Evolutionary conservation across 2,113 vertebrate genomes (phyloP).

Genomic region (Chelonoidis abingdonii): DNA sequence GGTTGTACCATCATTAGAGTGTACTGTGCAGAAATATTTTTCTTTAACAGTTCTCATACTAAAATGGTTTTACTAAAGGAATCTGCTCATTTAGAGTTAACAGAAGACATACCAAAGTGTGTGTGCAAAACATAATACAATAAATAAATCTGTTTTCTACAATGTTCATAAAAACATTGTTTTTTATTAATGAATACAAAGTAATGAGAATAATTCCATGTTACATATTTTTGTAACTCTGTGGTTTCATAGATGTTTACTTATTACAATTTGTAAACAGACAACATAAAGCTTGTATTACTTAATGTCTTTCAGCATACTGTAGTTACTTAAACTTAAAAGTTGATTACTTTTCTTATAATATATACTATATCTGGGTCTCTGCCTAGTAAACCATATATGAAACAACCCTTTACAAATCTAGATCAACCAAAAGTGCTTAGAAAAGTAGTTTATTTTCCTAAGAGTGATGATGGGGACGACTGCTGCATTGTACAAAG

Average conservation of each 20-base stretch:
- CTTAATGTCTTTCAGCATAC: neutral
- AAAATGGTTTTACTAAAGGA: rapidly evolving
- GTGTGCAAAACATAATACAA: neutral
- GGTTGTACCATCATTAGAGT: neutral
- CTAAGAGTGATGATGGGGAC: neutral
- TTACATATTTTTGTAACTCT: neutral
- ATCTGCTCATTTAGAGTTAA: neutral
- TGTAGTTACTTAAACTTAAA: neutral
- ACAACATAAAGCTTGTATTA: neutral
- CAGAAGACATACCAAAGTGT: neutral
- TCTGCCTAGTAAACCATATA: neutral
- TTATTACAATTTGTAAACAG: neutral
- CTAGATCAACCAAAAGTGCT: neutral
- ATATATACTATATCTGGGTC: neutral
- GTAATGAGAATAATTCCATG: neutral
- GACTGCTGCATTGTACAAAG: neutral
- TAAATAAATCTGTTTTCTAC: neutral
- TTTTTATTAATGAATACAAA: neutral
- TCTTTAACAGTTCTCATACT: neutral
- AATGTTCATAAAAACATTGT: neutral
- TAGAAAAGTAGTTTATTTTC: neutral
- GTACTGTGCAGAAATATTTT: neutral
- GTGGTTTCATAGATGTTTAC: neutral
- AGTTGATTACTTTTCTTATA: neutral
- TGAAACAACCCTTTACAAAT: neutral